These are phyloP conservation scores for Enteromius mattozi DNA, from an alignment of 2,797 vertebrate genomes.

Conservation along the genomic window DNA sequence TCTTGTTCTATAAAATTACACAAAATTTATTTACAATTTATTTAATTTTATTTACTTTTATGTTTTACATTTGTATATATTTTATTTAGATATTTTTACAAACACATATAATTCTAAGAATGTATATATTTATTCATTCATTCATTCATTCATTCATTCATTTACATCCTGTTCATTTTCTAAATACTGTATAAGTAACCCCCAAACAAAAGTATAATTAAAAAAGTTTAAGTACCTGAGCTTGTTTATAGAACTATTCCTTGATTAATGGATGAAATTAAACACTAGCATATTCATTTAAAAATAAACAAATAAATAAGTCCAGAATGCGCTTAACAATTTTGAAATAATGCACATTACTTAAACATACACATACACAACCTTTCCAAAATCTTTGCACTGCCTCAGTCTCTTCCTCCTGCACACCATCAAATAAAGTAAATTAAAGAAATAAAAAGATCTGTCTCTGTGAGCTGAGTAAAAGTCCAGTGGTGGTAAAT, in stretches of 20 bases:
- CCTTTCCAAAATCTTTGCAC: slow-evolving; percentile 12
- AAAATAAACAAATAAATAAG: background rate
- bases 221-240: background rate
- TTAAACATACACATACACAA: slow-evolving; percentile 20
- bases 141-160: background rate
- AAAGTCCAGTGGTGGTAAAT: slow-evolving; percentile 58
- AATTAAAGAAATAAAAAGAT: slow-evolving; percentile 15
- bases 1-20: background rate
- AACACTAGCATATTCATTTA: background rate
- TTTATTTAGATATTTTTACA: background rate
- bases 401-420: background rate
- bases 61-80: background rate
- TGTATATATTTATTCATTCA: background rate
- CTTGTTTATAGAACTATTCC: background rate
- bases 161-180: background rate
- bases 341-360: slow-evolving; percentile 4
- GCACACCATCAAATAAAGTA: background rate
- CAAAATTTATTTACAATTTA: background rate
- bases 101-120: background rate
- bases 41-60: too few relatives aligned
- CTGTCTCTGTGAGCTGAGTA: slow-evolving; percentile 50
- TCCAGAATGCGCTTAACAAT: background rate
- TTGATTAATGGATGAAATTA: background rate
- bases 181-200: background rate
- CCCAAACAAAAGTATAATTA: background rate